Base-by-base conservation (phyloP, 2,113 vertebrate species). In the Puffinus mauretanicus region DNA sequence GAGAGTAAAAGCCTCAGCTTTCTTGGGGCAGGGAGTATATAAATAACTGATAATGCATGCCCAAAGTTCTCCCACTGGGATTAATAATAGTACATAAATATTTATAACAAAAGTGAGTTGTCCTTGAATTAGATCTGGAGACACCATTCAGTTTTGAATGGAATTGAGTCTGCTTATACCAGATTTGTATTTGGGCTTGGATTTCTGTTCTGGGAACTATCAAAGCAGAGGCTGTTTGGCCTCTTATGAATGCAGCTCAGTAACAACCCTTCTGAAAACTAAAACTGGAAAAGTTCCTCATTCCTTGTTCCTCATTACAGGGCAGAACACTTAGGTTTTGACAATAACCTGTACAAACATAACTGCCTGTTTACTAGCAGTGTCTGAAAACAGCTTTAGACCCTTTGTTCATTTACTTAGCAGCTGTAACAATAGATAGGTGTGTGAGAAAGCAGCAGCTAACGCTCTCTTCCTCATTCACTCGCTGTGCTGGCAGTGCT, bases 21-120 rank as follows among this genome's bases (percentile, higher is more conserved):
- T 73, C 54, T 34, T 11, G 70, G 90, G 88, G 58, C 51, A 57
- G n/a, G 76, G 71, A 51, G 40, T n/a, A n/a, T 5, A 32, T 54
- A 77, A 78, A 69, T 77, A 52, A 25, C 95, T 72, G 86, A 83
- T 71, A 92, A 54, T 79, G 73, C 54, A 54, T 6, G 8, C 46
- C 66, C 87, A 40, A 66, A 83, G 89, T 75, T 91, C 93, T 95
- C 75, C 91, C 89, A 8, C 86, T 71, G 91, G 54, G 32, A 64
- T 40, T 90, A 49, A 62, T 52, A 34, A 62, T 7, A 54, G 34
- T 13, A 58, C 69, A 62, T 34, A 82, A 93, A 94, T 40, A 67
- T 62, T 85, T 92, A 90, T 94, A 72, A 61, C 82, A 70, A 81
- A 94, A 87, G 70, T 51, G 49, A 92, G 40, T 71, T 83, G 54